Evolutionary conservation across 2,888 invertebrate genomes (phyloP), one percentile per base, ranked within the genome.

Genomic region (Drosophila mulleri): DNA sequence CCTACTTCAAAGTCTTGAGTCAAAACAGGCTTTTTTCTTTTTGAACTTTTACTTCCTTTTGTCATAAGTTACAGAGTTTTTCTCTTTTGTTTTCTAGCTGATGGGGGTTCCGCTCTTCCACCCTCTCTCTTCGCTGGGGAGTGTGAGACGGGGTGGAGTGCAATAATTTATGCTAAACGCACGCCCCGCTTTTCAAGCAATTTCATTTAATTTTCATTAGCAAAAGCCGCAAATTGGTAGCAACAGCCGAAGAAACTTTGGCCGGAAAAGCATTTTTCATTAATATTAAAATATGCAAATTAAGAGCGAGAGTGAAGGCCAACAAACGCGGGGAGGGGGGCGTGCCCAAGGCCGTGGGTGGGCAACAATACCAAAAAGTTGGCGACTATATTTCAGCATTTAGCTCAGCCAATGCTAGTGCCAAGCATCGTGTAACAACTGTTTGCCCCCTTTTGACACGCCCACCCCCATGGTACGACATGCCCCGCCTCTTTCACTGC

Each of bases 241-340:
- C 78, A 86, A 81, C 72, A 76, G 78, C 64, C 60, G 41, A 53
- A 65, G 54, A 75, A 80, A 80, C 72, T 76, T 78, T 72, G 66
- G 53, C 72, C 67, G 60, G 42, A 42, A 76, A 78, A 79, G 78
- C 83, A 83, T 78, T 86, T 83, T 88, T 67, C 87, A 85, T 85
- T 79, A 88, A 85, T 85, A 85, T 85, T 85, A 87, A 85, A 85
- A 85, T 85, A 85, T 85, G 88, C 87, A 85, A 85, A 88, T 87
- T 74, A 71, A 67, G 80, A 71, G 68, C 67, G 70, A 76, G 70
- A 76, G 69, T 62, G 72, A 62, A 20, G 37, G 37, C 37, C 52
- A 37, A 23, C 52, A 16, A 26, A 26, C 26, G 20, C 2, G 20
- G 20, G 20, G 20, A 23, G 3, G 18, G 20, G 52, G 52, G 37